Conservation (phyloP, 64 coral and sea anemone species). For the Pocillopora verrucosa region DNA sequence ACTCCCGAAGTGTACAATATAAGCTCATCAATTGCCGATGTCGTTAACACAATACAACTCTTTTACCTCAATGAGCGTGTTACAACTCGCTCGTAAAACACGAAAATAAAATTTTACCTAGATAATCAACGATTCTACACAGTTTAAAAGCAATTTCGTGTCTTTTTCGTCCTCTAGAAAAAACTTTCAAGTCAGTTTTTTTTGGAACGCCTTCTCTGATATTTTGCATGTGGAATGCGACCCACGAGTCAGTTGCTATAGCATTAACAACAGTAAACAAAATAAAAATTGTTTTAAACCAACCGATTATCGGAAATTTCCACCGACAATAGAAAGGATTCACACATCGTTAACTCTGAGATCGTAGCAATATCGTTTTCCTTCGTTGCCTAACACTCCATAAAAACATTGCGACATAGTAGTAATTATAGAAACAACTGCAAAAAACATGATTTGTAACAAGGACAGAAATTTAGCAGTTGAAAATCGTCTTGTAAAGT, state of each 20-base stretch:
- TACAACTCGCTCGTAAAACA: not conserved
- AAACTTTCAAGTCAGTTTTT: not conserved
- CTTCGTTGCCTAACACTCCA: not conserved
- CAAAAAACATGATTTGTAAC: too few species aligned
- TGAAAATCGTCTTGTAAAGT: too few species aligned
- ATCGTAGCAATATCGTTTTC: not conserved
- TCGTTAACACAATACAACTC: not conserved
- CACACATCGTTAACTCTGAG: not conserved
- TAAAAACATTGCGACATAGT: too few species aligned
- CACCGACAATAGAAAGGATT: not conserved
- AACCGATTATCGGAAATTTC: not conserved
- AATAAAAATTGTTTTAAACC: not conserved
- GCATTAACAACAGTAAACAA: not conserved
- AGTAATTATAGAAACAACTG: too few species aligned
- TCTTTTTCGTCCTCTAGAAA: not conserved
- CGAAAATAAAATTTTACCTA: not conserved
- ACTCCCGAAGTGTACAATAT: constrained; percentile 11
- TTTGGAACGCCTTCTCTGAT: not conserved
- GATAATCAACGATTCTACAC: too few species aligned
- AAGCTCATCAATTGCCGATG: not conserved
- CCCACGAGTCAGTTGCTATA: not conserved
- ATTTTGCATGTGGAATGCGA: not conserved
- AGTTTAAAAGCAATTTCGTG: too few species aligned
- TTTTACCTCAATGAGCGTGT: not conserved
- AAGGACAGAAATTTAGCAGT: too few species aligned